Percentiles rank a stretch among this genome's conserved stretches.
These are phyloP conservation scores for Aurelia sp. DNA, from an alignment of 30 jellyfish, hydroid and myxozoan species.

Conservation along the genomic window DNA sequence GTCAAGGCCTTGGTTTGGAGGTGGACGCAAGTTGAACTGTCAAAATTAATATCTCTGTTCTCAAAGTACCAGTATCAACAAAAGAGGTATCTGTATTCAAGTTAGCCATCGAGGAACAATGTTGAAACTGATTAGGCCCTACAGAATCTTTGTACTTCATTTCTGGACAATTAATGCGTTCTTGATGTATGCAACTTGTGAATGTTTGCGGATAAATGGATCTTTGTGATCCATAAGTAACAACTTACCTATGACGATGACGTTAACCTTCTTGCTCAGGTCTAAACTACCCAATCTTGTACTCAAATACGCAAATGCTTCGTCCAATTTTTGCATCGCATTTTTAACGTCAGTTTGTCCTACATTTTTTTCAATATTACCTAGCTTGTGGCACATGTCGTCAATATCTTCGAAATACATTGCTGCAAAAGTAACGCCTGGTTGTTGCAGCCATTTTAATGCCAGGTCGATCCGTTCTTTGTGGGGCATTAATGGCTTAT, in stretches of 20 bases:
- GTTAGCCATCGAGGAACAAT: too few species aligned
- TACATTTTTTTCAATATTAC: conserved; percentile 1
- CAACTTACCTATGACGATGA: conserved; percentile 75
- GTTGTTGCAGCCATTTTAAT: conserved; percentile 65
- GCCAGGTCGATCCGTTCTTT: conserved; percentile 58
- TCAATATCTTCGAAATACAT: conserved; percentile 74
- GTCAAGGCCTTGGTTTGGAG: too few species aligned
- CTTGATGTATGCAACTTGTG: too few species aligned
- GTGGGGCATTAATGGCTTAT: conserved; percentile 58
- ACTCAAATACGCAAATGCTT: conserved; percentile 42
- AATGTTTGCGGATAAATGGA: too few species aligned
- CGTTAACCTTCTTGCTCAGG: conserved; percentile 62
- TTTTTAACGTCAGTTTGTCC: conserved; percentile 9
- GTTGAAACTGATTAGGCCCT: too few species aligned
- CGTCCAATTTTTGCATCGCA: conserved; percentile 50
- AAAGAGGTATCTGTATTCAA: too few species aligned
- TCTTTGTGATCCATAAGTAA: background rate
- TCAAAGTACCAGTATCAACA: too few species aligned
- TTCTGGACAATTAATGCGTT: too few species aligned
- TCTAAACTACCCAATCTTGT: conserved; percentile 5
- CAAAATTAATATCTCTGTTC: too few species aligned
- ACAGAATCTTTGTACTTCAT: too few species aligned
- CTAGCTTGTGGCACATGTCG: conserved; percentile 25
- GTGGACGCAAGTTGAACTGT: too few species aligned
- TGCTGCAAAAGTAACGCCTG: conserved; percentile 78